A percentile compares a stretch with the other conserved stretches of the same genome.
These are phyloP conservation scores for Malthinus seriepunctatus DNA, from an alignment of 2,888 invertebrate species.

Conservation along the genomic window DNA sequence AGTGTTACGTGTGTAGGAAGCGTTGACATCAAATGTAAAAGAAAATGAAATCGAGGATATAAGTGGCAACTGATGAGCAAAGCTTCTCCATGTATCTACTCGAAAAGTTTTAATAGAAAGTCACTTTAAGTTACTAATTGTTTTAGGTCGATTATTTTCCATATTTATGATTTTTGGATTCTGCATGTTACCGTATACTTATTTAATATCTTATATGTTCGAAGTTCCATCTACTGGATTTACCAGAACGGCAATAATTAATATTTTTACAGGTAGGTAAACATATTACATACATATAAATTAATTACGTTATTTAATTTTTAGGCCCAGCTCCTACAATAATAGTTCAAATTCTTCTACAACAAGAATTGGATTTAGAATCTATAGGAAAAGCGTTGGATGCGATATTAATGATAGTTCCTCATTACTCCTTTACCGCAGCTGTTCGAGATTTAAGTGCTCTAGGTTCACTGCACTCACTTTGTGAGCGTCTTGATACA, in stretches of 20 bases:
- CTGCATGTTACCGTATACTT: conserved; percentile 73
- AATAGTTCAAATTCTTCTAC: conserved; percentile 68
- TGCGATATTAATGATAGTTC: conserved; percentile 70
- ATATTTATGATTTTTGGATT: conserved; percentile 72
- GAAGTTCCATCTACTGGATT: conserved; percentile 75
- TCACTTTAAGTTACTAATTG: too few species aligned
- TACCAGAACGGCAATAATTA: conserved; percentile 71
- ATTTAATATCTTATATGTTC: conserved; percentile 70
- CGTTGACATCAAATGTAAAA: too few species aligned
- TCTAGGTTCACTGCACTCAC: conserved; percentile 22
- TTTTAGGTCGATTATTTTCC: conserved; percentile 62
- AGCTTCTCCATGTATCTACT: too few species aligned
- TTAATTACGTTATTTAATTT: conserved; percentile 3
- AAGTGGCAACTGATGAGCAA: too few species aligned
- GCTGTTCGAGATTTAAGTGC: conserved; percentile 49
- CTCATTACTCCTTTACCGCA: conserved; percentile 67
- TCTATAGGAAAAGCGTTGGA: conserved; percentile 64
- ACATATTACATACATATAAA: not conserved
- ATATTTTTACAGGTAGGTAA: conserved; percentile 70
- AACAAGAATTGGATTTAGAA: conserved; percentile 62
- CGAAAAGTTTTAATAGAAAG: too few species aligned
- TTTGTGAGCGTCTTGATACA: conserved; percentile 7
- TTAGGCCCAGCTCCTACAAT: conserved; percentile 73
- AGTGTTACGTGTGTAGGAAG: too few species aligned
- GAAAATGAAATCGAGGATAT: too few species aligned